Base-by-base conservation (phyloP, 2,888 invertebrate species). In the Malthinus flaveolus region DNA sequence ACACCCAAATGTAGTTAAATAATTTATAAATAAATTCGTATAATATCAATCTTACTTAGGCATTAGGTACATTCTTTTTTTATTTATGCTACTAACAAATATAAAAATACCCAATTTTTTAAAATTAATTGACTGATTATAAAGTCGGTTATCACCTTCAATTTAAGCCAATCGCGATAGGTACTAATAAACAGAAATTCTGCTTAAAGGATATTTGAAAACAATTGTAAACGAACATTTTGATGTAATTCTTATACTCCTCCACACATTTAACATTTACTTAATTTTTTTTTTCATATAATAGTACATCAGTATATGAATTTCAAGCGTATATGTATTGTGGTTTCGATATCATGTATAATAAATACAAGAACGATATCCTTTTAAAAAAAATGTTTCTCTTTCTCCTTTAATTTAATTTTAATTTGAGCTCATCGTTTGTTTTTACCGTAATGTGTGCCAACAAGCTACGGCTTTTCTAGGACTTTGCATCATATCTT, bases 401-500 rank as follows among this genome's bases (percentile, higher is more conserved):
- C 45, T 10, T 4, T 4, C 5, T 35, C n/a, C 8, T 3, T 1
- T 49, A 36, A 44, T 60, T 56, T 23, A 23, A 23, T 23, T 23
- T n/a, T 23, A 23, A 23, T 47, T 66, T 65, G 65, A 66, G 66
- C 66, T 62, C 51, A 37, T 35, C 10, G 12, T 46, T 33, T 44
- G 32, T 46, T 35, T 64, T 81, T 87, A 88, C 80, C 87, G 86
- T 64, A 93, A 83, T 63, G 87, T 88, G 79, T 95, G 95, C 95
- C 95, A 95, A 87, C 91, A 92, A 66, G 93, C 91, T 67, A 92
- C 88, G 12, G 93, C 89, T 75, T 93, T 93, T 68, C 94, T 85
- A 44, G 91, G 91, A 78, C 91, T 90, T 72, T 90, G 89, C 49
- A 89, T 86, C 90, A 95, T 93, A 72, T 93, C 91, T 64, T 88